Percentiles rank a stretch among this genome's conserved stretches.
Conservation (phyloP, 2,797 vertebrate genomes). For the Salarias fasciatus region DNA sequence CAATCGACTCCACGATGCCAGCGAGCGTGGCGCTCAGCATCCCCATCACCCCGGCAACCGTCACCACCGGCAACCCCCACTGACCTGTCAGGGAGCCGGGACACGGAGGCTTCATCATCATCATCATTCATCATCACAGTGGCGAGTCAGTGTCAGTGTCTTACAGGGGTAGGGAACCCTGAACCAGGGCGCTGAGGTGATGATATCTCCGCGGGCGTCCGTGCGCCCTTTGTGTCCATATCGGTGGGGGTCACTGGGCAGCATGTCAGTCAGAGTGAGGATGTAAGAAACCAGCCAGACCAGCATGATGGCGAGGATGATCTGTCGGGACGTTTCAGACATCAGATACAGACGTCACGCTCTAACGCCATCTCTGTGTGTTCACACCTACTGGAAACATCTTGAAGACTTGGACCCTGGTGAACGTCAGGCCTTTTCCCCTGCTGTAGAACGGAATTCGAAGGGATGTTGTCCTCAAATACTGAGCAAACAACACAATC, state of each 20-base stretch:
- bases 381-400: slow-evolving; percentile 91
- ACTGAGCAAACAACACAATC: slow-evolving; percentile 93
- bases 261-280: slow-evolving; percentile 85
- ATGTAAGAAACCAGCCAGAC: slow-evolving; percentile 94
- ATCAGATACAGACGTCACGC: no score
- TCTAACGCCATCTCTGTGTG: background rate
- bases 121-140: background rate
- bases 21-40: slow-evolving; percentile 96
- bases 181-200: slow-evolving; percentile 92
- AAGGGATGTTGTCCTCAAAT: slow-evolving; percentile 86
- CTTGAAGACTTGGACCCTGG: slow-evolving; percentile 92
- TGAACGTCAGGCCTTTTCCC: slow-evolving; percentile 82
- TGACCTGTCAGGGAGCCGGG: slow-evolving; percentile 83
- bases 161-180: slow-evolving; percentile 96
- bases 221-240: slow-evolving; percentile 94
- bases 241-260: slow-evolving; percentile 81
- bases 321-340: slow-evolving; percentile 59
- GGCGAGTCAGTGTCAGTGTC: slow-evolving; percentile 30
- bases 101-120: background rate
- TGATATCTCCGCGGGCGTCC: slow-evolving; percentile 92
- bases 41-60: slow-evolving; percentile 91
- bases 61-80: slow-evolving; percentile 95
- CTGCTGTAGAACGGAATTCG: slow-evolving; percentile 85
- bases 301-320: slow-evolving; percentile 92
- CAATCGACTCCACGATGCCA: slow-evolving; percentile 95